These are phyloP conservation scores for Solenopsis invicta DNA, from an alignment of 1,140 invertebrate species.

Conservation along the genomic window DNA sequence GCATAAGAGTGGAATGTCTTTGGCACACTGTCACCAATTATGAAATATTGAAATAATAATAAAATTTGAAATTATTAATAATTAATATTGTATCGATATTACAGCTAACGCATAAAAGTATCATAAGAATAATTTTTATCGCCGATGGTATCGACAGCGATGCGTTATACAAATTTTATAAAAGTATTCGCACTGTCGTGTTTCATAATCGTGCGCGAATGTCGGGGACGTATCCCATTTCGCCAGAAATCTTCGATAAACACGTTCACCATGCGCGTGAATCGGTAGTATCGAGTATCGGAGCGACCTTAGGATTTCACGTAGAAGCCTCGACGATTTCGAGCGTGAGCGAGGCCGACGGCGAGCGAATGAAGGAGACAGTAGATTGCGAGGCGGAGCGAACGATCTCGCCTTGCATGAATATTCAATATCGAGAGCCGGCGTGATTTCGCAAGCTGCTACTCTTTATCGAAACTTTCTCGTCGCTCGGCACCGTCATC, in stretches of 20 bases:
- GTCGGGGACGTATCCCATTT: conserved; percentile 30
- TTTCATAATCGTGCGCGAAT: conserved; percentile 34
- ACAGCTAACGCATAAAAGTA: neutral
- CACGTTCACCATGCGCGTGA: conserved; percentile 46
- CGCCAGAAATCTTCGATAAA: conserved; percentile 64
- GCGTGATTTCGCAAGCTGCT: conserved; percentile 71
- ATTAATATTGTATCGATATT: too few species aligned
- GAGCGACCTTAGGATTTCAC: conserved; percentile 66
- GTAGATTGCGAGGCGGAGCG: conserved; percentile 28
- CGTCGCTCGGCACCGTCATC: conserved; percentile 50
- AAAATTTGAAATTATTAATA: too few species aligned
- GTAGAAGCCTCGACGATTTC: conserved; percentile 36
- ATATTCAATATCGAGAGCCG: conserved; percentile 74
- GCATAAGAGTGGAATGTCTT: too few species aligned
- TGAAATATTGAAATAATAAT: too few species aligned
- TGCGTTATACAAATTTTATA: neutral
- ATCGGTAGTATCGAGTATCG: conserved; percentile 64
- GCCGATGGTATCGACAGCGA: neutral
- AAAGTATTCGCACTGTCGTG: neutral
- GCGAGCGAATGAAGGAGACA: conserved; percentile 20
- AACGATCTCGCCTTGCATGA: conserved; percentile 71
- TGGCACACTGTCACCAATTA: too few species aligned
- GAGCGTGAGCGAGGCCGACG: conserved; percentile 40
- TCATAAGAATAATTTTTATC: neutral
- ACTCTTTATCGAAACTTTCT: conserved; percentile 69